Conservation (phyloP, 92 coral and sea anemone species). For the Actinostola sp. region DNA sequence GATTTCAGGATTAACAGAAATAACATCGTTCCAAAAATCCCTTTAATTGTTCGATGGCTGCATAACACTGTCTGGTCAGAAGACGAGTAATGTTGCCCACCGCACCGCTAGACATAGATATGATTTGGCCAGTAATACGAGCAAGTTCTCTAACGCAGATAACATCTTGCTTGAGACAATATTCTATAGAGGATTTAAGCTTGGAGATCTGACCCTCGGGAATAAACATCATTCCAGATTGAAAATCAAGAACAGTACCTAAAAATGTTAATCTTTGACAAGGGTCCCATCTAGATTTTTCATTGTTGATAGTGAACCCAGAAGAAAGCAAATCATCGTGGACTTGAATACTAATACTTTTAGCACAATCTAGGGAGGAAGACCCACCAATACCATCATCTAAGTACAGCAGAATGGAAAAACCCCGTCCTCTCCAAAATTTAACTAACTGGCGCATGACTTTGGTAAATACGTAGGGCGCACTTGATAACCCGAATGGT, state of each 20-base stretch:
- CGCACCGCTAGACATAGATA: too few relatives aligned
- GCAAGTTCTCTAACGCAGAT: too few relatives aligned
- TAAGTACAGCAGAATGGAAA: background rate
- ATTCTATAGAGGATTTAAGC: too few relatives aligned
- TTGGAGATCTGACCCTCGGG: constrained; percentile 10
- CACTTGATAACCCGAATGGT: constrained; percentile 48
- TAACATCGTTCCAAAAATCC: background rate
- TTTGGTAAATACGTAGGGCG: constrained; percentile 47
- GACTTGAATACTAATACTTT: constrained; percentile 6
- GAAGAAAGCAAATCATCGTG: constrained; percentile 25
- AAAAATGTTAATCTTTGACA: constrained; percentile 8
- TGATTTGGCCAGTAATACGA: too few relatives aligned
- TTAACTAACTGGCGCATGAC: constrained; percentile 43
- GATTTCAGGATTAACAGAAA: background rate
- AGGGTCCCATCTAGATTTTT: constrained; percentile 38
- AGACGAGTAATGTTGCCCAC: too few relatives aligned
- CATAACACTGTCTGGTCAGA: constrained; percentile 3
- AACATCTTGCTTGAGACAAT: too few relatives aligned
- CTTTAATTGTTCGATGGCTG: too few relatives aligned
- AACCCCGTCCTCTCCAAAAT: constrained; percentile 33
- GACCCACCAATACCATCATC: constrained; percentile 20
- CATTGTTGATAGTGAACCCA: constrained; percentile 33
- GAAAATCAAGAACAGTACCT: background rate
- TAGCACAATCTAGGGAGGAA: constrained; percentile 14
- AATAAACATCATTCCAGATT: too few relatives aligned